Conservation (phyloP, 2,113 vertebrate genomes). For the Brachyistius frenatus region DNA sequence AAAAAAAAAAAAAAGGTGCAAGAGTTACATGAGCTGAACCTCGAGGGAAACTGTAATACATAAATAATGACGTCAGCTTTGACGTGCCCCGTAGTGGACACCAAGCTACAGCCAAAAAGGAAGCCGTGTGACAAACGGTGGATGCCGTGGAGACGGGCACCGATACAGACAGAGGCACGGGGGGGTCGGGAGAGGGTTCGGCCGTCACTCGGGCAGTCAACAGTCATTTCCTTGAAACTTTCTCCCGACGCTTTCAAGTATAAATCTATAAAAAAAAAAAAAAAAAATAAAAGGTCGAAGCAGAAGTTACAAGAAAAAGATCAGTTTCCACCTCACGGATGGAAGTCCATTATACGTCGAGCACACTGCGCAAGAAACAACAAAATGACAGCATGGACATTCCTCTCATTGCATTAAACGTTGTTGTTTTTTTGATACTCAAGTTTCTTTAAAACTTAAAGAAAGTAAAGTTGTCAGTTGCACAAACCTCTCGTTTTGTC, state of each 20-base stretch:
- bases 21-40: constrained; percentile 38
- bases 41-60: constrained; percentile 42
- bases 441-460: background rate
- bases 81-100: constrained; percentile 20
- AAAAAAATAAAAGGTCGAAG: background rate
- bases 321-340: constrained; percentile 1
- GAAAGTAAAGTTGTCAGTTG: constrained; percentile 35
- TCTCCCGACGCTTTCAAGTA: constrained; percentile 60
- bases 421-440: background rate
- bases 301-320: constrained; percentile 32
- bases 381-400: constrained; percentile 20
- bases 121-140: constrained; percentile 44
- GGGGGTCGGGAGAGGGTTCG: constrained; percentile 20
- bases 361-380: constrained; percentile 28
- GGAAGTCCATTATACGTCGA: background rate
- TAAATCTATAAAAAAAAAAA: background rate
- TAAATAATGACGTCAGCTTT: constrained; percentile 42
- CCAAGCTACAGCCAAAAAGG: constrained; percentile 21
- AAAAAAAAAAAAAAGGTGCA: constrained; percentile 51
- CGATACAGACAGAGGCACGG: constrained; percentile 52
- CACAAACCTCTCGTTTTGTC: constrained; percentile 13
- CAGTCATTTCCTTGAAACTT: background rate
- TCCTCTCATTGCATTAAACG: constrained; percentile 62
- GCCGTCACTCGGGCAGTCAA: background rate
- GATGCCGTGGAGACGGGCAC: constrained; percentile 59